Conservation (phyloP, 2,888 invertebrate species). For the Eristalis intricaria region DNA sequence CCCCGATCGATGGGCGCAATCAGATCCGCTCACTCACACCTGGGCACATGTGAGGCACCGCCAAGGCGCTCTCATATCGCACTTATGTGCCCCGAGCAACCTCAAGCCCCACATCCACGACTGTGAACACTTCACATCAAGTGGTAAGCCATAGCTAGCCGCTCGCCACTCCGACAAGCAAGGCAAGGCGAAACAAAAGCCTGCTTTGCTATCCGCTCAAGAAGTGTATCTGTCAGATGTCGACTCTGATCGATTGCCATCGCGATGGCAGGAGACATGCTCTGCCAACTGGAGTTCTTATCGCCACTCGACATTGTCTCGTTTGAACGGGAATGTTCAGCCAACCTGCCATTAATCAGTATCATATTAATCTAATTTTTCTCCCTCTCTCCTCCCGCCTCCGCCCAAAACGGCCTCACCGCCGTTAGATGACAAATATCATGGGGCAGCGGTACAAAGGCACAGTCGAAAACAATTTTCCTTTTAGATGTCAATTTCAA, state of each 20-base stretch:
- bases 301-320: slow-evolving; percentile 1
- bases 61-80: background rate
- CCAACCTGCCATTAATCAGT: slow-evolving; percentile 61
- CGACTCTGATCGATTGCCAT: slow-evolving; percentile 64
- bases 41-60: background rate
- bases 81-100: background rate
- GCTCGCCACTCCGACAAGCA: background rate
- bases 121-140: background rate
- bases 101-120: background rate
- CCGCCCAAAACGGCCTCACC: background rate
- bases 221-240: slow-evolving; percentile 64
- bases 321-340: slow-evolving; percentile 13
- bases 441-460: too few species aligned
- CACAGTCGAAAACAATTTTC: slow-evolving; percentile 6
- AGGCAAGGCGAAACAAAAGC: slow-evolving; percentile 6
- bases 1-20: background rate
- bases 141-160: background rate
- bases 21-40: background rate
- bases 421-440: slow-evolving; percentile 12
- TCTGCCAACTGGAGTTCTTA: slow-evolving; percentile 33
- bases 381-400: background rate
- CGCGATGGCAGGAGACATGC: slow-evolving; percentile 48
- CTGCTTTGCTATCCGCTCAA: slow-evolving; percentile 14
- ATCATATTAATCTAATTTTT: slow-evolving; percentile 63
- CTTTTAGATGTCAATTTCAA: slow-evolving; percentile 53